These are phyloP conservation scores for Oreochromis aureus DNA, from an alignment of 2,113 vertebrate species.

Conservation along the genomic window DNA sequence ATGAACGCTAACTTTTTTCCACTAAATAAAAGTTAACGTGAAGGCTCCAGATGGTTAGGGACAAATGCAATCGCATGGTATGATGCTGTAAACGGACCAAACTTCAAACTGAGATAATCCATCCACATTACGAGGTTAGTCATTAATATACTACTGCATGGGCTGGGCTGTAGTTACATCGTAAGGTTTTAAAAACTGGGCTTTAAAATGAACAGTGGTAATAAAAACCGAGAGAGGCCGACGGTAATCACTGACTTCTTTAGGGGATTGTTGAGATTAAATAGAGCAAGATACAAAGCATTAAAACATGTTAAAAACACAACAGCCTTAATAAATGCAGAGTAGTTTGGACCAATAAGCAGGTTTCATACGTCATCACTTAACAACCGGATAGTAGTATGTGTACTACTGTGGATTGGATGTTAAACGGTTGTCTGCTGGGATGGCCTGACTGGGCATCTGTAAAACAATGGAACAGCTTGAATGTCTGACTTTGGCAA, in stretches of 20 bases:
- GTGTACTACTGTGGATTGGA: background rate
- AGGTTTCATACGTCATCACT: background rate
- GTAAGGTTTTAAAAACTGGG: background rate
- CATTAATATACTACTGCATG: background rate
- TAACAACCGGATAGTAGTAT: rapidly evolving
- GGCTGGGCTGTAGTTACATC: background rate
- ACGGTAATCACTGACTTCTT: background rate
- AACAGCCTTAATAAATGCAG: background rate
- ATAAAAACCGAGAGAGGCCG: rapidly evolving
- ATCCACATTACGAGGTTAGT: background rate
- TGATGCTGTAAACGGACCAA: rapidly evolving
- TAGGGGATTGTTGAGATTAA: background rate
- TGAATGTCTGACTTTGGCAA: no score
- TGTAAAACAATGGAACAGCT: background rate
- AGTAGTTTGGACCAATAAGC: background rate
- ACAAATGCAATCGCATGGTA: background rate
- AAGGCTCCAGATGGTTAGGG: background rate
- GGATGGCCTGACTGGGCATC: background rate
- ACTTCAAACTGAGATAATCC: background rate
- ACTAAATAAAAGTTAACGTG: background rate
- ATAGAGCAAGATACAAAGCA: background rate
- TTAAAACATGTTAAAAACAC: background rate
- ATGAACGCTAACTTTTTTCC: background rate
- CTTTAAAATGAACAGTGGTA: background rate
- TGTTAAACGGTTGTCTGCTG: background rate